Conservation (phyloP, 2,888 invertebrate species). For the Caenorhabditis sp. region DNA sequence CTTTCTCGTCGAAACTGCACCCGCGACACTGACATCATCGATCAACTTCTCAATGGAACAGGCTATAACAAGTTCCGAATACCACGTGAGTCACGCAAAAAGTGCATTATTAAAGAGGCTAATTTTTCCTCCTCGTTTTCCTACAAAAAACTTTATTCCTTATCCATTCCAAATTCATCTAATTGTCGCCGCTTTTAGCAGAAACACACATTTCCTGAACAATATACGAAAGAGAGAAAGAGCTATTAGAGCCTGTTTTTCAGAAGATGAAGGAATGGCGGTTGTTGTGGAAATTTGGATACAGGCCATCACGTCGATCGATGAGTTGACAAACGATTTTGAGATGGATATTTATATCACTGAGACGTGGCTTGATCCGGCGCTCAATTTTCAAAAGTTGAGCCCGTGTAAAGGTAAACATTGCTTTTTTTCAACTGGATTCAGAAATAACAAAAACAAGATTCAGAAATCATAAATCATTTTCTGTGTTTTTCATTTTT, state of each 20-base stretch:
- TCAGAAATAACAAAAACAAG: too few relatives aligned
- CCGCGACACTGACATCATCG: constrained; percentile 66
- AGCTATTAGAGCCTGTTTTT: constrained; percentile 5
- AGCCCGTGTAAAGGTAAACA: constrained; percentile 56
- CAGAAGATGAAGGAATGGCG: constrained; percentile 55
- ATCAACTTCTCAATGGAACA: constrained; percentile 67
- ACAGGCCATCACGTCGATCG: constrained; percentile 59
- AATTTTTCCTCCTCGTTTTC: background rate
- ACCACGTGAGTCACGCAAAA: constrained; percentile 52
- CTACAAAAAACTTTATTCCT: background rate
- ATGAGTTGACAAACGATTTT: constrained; percentile 60
- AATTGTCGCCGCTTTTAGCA: background rate
- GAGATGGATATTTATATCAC: constrained; percentile 64
- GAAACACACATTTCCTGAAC: background rate
- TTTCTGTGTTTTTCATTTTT: too few relatives aligned
- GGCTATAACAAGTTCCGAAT: constrained; percentile 70
- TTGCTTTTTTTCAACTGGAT: too few relatives aligned
- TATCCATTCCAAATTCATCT: background rate
- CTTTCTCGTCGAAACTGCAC: constrained; percentile 57
- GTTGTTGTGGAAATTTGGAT: constrained; percentile 59
- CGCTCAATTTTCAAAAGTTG: constrained; percentile 52
- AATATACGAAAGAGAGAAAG: too few relatives aligned
- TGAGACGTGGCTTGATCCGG: constrained; percentile 59
- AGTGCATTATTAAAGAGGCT: background rate
- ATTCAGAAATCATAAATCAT: too few relatives aligned